phyloP scores from a whole-genome alignment of 2,113 vertebrate species.

The Buteo buteo region DNA sequence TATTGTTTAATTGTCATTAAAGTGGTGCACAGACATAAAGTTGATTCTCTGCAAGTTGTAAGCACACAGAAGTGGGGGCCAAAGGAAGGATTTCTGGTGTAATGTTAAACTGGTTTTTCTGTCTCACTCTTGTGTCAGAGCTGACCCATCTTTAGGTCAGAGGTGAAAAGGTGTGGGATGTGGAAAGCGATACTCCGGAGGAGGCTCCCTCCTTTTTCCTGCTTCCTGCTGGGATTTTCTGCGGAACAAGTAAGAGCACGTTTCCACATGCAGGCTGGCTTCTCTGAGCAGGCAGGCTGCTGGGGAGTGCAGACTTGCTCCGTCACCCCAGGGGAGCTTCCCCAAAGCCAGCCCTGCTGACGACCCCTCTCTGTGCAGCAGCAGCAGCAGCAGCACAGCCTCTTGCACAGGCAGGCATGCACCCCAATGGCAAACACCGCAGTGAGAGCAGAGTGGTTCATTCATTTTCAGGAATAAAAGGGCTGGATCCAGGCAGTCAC shows the following conservation, averaged over 20 bases:
- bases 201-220: not conserved
- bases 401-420: not conserved
- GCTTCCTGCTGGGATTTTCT: not conserved
- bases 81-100: not conserved
- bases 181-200: not conserved
- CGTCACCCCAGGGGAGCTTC: not conserved
- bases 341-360: not conserved
- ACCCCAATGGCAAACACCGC: rapidly evolving
- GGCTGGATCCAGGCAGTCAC: not conserved
- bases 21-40: not conserved
- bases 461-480: not conserved
- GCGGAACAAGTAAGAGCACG: not conserved
- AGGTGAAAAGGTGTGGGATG: not conserved
- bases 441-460: not conserved
- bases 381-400: not conserved
- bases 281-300: rapidly evolving
- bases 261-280: not conserved
- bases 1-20: not conserved
- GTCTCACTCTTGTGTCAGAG: not conserved
- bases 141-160: not conserved
- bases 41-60: not conserved
- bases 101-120: not conserved
- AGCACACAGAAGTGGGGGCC: not conserved
- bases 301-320: not conserved
- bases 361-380: too few species aligned